Base-by-base conservation (phyloP, 1,140 invertebrate species). In the Drosophila repleta region DNA sequence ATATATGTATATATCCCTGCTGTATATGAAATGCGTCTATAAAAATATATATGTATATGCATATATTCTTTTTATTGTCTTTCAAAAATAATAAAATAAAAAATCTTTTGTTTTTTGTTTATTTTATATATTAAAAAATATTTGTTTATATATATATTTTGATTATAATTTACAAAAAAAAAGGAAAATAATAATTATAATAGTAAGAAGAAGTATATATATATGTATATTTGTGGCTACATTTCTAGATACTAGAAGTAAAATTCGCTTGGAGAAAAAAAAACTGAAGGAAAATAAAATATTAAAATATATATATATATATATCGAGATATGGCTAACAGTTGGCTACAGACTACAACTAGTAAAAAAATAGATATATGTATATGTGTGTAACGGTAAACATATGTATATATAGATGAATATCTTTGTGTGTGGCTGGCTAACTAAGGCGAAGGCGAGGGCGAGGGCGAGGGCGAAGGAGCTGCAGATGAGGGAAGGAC, bases 161-260 rank as follows among this genome's bases (percentile, higher is more conserved):
- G 32, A 11, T 11, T 35, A 11, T 41, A 57, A 37, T 4, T 26
- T 41, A 51, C 18, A 20, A 52, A 45, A 68, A 51, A 46, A 32
- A 46, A 35, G 37, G 11, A 11, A 10, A 53, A 32, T 29, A 45
- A 18, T 24, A 60, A 46, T 45, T 18, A 55, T 35, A 29, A 17
- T 41, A 61, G 43, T 17, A 62, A 6, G 24, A 52, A 52, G 11
- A 41, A 4, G 18, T 11, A 51, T 8, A 37, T 35, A 8, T 39
- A 26, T 20, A n/a, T 18, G 21, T 15, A 65, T 58, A 68, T 62
- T 78, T 76, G 66, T 71, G 26, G 39, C 69, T 74, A 82, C 52
- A 37, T 70, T 82, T 82, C 79, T 82, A 82, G 79, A 82, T 82
- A 83, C 79, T 83, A 82, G 79, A 82, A 82, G 79, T 64, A 65